Conservation (phyloP, 2,113 vertebrate species). For the Xiphophorus hellerii region DNA sequence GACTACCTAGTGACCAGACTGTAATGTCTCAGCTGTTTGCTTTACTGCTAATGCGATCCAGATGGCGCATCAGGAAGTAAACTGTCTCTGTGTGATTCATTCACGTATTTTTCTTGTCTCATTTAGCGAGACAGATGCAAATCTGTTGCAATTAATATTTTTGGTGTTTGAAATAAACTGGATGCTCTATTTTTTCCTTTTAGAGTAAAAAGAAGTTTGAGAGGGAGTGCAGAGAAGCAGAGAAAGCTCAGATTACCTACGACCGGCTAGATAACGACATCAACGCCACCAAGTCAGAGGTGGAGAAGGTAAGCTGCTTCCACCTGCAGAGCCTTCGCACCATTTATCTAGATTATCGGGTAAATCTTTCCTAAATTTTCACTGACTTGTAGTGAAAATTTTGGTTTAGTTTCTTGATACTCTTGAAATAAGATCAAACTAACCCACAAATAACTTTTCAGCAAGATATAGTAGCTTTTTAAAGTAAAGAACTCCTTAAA, state of each 20-base stretch:
- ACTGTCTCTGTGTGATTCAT: constrained; percentile 59
- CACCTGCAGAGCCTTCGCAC: background rate
- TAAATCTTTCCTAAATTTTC: too few relatives aligned
- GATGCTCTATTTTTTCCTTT: background rate
- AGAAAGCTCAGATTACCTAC: constrained; percentile 92
- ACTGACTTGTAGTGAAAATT: too few relatives aligned
- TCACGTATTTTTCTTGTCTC: constrained; percentile 24
- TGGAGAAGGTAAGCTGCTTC: constrained; percentile 90
- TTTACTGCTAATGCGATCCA: constrained; percentile 73
- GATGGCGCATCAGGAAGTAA: constrained; percentile 74
- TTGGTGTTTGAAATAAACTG: background rate
- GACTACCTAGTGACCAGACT: constrained; percentile 59
- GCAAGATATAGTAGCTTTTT: too few relatives aligned
- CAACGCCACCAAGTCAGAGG: constrained; percentile 97
- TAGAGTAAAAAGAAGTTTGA: constrained; percentile 99
- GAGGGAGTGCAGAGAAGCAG: constrained; percentile 94
- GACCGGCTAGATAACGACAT: constrained; percentile 95
- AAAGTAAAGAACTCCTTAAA: too few relatives aligned
- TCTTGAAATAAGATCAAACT: too few relatives aligned
- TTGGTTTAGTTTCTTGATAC: too few relatives aligned
- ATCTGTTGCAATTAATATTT: background rate
- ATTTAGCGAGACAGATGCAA: constrained; percentile 7
- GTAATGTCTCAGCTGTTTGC: constrained; percentile 72
- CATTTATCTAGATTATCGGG: too few relatives aligned
- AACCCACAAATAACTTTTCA: too few relatives aligned